Percentiles rank a stretch among this genome's conserved stretches.
phyloP scores from a whole-genome alignment of 2,113 vertebrate genomes.

The Diglossa brunneiventris region DNA sequence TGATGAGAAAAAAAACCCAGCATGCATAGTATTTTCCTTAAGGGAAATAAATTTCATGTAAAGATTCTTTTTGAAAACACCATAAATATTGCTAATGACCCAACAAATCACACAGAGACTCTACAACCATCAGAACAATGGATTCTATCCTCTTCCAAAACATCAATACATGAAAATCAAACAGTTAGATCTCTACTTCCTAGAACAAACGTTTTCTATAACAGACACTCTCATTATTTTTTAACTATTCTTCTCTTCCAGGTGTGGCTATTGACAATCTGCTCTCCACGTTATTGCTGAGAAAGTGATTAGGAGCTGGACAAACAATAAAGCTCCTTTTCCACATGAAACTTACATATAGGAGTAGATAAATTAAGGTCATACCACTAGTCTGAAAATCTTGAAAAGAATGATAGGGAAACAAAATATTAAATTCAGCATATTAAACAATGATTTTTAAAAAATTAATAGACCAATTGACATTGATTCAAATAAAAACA shows the following conservation, averaged over 20 bases:
- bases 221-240: neutral
- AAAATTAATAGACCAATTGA: neutral
- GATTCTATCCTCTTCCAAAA: neutral
- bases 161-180: neutral
- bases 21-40: neutral
- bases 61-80: neutral
- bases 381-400: neutral
- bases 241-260: neutral
- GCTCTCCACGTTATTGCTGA: fast-evolving
- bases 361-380: neutral
- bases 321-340: neutral
- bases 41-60: neutral
- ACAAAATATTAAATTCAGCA: neutral
- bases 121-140: neutral
- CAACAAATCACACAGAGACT: neutral
- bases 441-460: neutral
- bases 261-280: neutral
- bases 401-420: neutral
- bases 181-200: neutral
- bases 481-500: neutral
- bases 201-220: neutral
- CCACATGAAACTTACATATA: neutral
- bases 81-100: neutral
- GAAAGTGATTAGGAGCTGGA: neutral
- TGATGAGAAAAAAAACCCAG: neutral